Evolutionary conservation across 1,140 invertebrate species (phyloP).

Genomic region (Lepidurus arcticus): DNA sequence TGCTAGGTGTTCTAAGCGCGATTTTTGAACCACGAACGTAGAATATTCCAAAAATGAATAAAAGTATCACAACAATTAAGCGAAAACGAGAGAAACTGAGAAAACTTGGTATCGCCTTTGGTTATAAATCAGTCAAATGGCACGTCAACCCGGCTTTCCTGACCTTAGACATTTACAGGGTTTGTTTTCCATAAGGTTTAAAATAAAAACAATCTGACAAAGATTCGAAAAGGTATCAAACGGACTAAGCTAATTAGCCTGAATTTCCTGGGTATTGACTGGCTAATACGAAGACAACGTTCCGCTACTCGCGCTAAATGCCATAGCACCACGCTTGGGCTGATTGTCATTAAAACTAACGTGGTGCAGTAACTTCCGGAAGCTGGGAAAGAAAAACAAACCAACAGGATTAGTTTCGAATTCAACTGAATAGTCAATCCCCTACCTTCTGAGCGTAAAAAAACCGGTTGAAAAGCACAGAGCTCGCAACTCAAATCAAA

Average conservation of each 20-base stretch:
- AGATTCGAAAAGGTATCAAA: conserved; percentile 10
- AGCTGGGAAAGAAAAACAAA: not conserved
- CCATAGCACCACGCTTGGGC: not conserved
- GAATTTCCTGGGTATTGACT: not conserved
- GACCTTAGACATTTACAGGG: not conserved
- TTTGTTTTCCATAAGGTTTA: not conserved
- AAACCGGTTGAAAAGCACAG: not conserved
- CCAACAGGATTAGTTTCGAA: not conserved
- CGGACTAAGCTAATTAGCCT: not conserved
- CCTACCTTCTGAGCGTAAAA: too few relatives aligned
- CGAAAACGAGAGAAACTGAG: not conserved
- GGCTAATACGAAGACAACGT: conserved; percentile 15
- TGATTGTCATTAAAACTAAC: conserved; percentile 19
- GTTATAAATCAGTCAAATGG: conserved; percentile 8
- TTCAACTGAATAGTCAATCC: too few relatives aligned
- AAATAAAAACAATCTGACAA: not conserved
- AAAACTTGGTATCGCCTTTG: conserved; percentile 3
- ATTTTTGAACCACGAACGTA: not conserved
- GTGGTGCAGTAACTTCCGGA: not conserved
- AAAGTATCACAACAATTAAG: conserved; percentile 11
- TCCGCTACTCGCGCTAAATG: not conserved
- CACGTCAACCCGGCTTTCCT: not conserved
- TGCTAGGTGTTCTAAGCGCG: not conserved
- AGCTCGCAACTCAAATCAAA: not conserved
- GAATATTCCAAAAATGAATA: not conserved